Conservation (phyloP, 2,113 vertebrate genomes). For the Equus quagga region DNA sequence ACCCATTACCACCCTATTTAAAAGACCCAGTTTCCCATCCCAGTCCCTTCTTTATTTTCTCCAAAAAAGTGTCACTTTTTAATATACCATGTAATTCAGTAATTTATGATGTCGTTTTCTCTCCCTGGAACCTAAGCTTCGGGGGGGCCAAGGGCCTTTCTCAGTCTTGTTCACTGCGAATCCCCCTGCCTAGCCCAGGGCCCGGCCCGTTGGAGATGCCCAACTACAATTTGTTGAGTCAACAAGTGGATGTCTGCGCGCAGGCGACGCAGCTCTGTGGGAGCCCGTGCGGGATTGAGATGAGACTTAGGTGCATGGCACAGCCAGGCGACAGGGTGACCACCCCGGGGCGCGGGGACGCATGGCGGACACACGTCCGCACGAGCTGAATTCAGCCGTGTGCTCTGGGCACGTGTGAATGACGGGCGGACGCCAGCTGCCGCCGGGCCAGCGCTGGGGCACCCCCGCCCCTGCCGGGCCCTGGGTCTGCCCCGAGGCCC, state of each 20-base stretch:
- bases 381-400: accelerated
- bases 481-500: not conserved
- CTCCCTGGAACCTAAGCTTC: not conserved
- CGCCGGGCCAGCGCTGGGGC: not conserved
- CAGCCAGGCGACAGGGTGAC: not conserved
- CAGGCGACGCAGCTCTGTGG: accelerated
- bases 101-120: not conserved
- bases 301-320: not conserved
- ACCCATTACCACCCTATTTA: not conserved
- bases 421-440: not conserved
- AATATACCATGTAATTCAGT: not conserved
- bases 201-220: not conserved
- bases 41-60: not conserved
- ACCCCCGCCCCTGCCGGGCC: not conserved
- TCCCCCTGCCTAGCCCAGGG: not conserved
- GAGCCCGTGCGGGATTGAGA: not conserved
- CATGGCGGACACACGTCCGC: not conserved
- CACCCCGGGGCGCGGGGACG: not conserved
- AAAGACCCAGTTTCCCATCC: not conserved
- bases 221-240: no score
- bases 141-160: not conserved
- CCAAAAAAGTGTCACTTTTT: not conserved
- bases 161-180: not conserved
- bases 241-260: no score
- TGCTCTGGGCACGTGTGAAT: not conserved